These are phyloP conservation scores for Pelagia noctiluca DNA, from an alignment of 30 jellyfish, hydroid and myxozoan species.

Conservation along the genomic window DNA sequence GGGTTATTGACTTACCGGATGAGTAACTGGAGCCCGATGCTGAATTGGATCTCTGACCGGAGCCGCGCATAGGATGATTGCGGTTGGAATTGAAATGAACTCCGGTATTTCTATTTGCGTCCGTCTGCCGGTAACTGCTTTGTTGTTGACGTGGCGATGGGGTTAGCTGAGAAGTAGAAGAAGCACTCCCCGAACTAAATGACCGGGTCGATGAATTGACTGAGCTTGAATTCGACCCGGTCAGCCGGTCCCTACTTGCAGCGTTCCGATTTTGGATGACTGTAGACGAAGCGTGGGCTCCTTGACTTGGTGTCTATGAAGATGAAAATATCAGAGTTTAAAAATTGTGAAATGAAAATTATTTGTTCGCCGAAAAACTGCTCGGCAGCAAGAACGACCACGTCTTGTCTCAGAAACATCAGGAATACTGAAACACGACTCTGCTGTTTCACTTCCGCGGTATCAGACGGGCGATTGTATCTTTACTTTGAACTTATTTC, in stretches of 20 bases:
- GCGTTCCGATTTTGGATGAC: constrained; percentile 64
- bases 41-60: constrained; percentile 15
- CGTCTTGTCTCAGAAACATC: no score
- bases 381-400: no score
- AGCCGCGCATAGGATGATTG: constrained; percentile 46
- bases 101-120: constrained; percentile 51
- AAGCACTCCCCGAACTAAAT: constrained; percentile 52
- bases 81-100: constrained; percentile 61
- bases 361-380: no score
- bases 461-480: no score
- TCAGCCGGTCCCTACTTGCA: constrained; percentile 32
- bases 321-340: background rate
- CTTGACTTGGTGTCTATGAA: constrained; percentile 61
- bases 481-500: no score
- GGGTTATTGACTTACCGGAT: constrained; percentile 55
- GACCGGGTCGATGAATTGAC: constrained; percentile 32
- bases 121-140: constrained; percentile 46
- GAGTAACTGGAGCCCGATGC: constrained; percentile 33
- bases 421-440: no score
- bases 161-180: constrained; percentile 64
- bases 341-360: background rate
- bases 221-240: background rate
- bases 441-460: no score
- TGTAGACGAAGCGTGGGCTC: constrained; percentile 61
- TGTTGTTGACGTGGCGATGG: constrained; percentile 64